Base-by-base conservation (phyloP, 2,113 vertebrate genomes). In the Megalops atlanticus region DNA sequence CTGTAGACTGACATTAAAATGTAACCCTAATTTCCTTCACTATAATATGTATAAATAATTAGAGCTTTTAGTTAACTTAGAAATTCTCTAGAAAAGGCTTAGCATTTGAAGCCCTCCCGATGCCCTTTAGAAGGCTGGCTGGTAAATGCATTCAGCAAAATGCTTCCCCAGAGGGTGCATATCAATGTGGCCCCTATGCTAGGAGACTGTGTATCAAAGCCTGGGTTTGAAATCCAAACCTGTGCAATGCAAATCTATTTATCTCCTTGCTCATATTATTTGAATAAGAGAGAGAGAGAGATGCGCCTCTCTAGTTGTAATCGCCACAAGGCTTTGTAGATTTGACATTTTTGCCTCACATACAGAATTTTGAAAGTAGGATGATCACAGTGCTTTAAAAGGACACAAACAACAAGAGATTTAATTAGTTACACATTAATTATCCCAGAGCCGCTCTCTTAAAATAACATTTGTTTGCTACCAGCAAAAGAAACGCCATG, bases 381-480 rank as follows among this genome's bases (percentile, higher is more conserved):
- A 87, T 87, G 88, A 87, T 87, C 86, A 87, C 89, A 83, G 82
- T 90, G 85, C 90, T 89, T 89, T 87, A 90, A 92, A 92, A 92
- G 88, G 91, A 93, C 91, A 91, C 88, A 93, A 94, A 93, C 93
- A 92, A 94, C 92, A 90, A 93, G 92, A 92, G 91, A 91, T 93
- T 93, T 92, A 92, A 93, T 94, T 94, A 94, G 92, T 90, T 92
- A 85, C 93, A 92, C 92, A 93, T 92, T 93, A 94, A 93, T 94
- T 93, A 94, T 84, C 92, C 88, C 71, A 85, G 91, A 93, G 88
- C 91, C 91, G 88, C 87, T 92, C 91, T 92, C 89, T 91, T 92
- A 93, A 94, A 94, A 94, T 92, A 93, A 92, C 90, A 92, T 93
- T 93, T 93, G 92, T 95, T 94, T 93, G 93, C 92, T 93, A 93